phyloP scores from a whole-genome alignment of 2,888 invertebrate genomes.

The Azorinus chamasolen region DNA sequence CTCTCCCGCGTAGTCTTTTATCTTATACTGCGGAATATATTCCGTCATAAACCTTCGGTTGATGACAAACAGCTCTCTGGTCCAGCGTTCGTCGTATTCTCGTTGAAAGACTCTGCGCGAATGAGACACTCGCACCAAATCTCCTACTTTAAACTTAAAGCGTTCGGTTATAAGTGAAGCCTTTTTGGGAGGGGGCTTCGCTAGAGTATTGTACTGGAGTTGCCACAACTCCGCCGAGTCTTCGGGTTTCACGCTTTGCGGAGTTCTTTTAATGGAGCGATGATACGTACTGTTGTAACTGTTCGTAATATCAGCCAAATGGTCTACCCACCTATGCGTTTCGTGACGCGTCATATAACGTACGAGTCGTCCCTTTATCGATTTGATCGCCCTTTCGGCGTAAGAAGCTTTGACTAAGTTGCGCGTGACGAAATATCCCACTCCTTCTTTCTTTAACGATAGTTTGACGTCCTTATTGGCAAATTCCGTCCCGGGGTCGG shows the following conservation, averaged over 20 bases:
- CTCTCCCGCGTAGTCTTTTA: constrained; percentile 31
- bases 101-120: constrained; percentile 26
- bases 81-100: constrained; percentile 47
- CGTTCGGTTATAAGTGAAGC: not conserved
- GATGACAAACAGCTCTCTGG: constrained; percentile 38
- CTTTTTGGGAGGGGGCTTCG: constrained; percentile 7
- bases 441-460: constrained; percentile 27
- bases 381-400: constrained; percentile 46
- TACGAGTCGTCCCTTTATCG: constrained; percentile 36
- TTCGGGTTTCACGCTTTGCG: constrained; percentile 32
- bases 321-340: constrained; percentile 43
- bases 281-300: constrained; percentile 54
- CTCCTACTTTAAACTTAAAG: constrained; percentile 43
- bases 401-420: constrained; percentile 43
- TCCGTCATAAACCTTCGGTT: constrained; percentile 40
- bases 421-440: constrained; percentile 40
- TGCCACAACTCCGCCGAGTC: constrained; percentile 36
- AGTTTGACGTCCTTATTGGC: constrained; percentile 33
- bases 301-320: constrained; percentile 27
- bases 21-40: constrained; percentile 32
- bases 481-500: constrained; percentile 47
- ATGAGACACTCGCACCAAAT: constrained; percentile 35
- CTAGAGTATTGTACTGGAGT: constrained; percentile 22
- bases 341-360: constrained; percentile 47
- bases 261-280: constrained; percentile 47